Evolutionary conservation across 2,797 vertebrate genomes (phyloP), one percentile per base, ranked within the genome.

Genomic region (Cichlasoma orientale): DNA sequence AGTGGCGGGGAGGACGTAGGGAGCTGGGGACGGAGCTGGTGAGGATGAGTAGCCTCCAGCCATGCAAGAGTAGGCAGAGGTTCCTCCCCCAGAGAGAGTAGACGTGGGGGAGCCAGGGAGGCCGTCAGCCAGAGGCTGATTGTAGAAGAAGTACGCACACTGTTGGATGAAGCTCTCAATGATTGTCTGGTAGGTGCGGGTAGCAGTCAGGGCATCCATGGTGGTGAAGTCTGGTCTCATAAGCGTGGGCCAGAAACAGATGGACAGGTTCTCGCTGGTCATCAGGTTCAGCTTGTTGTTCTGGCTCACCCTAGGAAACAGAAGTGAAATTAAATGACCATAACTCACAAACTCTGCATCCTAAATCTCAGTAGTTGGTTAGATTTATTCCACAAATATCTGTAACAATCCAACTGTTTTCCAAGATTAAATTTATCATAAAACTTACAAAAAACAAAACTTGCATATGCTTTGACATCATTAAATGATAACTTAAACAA

Each of bases 171-270:
- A 98, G 91, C 96, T 96, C 95, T 99, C 98, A 18, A 99, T 98
- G 97, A 99, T 98, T 96, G 97, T 98, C 97, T 99, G 97, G 93
- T 98, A 97, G 91, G 97, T 97, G 68, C 97, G 95, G 0, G 98
- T 98, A 91, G 97, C 97, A 0, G 98, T 99, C 87, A 99, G 95
- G 0, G 98, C 98, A 1, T 99, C 98, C 97, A 98, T 98, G 72
- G 97, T 98, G 94, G 96, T 97, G 94, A 99, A 98, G 84, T 98
- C 97, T 0, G 98, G 98, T 4, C 97, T 82, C 98, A 99, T 98
- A 75, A 99, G 70, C 0, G 98, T 99, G 7, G 98, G 98, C 97
- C 98, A 99, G 94, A 99, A 99, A 86, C 98, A 99, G 92, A 99
- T 99, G 88, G 98, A 98, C 63, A 99, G 94, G 94, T 98, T 98